Conservation (phyloP, 2,113 vertebrate species). For the Nesospiza acunhae region DNA sequence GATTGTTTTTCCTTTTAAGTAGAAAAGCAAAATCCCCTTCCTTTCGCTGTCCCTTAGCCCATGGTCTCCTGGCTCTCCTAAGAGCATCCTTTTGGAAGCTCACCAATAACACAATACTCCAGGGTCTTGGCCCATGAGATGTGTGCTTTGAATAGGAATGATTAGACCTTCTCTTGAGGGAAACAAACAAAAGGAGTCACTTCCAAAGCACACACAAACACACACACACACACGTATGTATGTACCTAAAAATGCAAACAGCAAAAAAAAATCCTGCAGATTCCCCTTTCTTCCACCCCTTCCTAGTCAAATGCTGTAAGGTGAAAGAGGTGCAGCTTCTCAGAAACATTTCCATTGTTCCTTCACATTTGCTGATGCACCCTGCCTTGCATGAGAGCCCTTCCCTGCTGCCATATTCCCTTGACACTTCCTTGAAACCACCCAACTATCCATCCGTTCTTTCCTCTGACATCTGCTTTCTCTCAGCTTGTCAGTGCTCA, state of each 20-base stretch:
- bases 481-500: slow-evolving; percentile 64
- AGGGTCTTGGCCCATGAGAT: neutral
- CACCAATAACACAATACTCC: neutral
- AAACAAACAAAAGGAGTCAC: neutral
- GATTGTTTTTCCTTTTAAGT: neutral
- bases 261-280: neutral
- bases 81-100: slow-evolving; percentile 28
- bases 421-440: slow-evolving; percentile 40
- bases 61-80: neutral
- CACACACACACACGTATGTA: neutral
- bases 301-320: neutral
- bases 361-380: slow-evolving; percentile 16
- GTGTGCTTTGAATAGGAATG: slow-evolving; percentile 16
- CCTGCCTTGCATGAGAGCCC: slow-evolving; percentile 15
- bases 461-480: slow-evolving; percentile 63
- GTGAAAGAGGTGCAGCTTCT: neutral
- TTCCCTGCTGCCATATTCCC: slow-evolving; percentile 52
- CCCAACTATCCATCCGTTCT: slow-evolving; percentile 59
- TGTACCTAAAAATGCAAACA: neutral
- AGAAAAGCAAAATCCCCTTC: neutral
- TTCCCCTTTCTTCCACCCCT: neutral
- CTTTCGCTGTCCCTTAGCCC: neutral
- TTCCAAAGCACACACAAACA: neutral
- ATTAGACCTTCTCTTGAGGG: neutral
- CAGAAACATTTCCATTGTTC: neutral